Base-by-base conservation (phyloP, 2,888 invertebrate species). In the Cryptocephalus primarius region DNA sequence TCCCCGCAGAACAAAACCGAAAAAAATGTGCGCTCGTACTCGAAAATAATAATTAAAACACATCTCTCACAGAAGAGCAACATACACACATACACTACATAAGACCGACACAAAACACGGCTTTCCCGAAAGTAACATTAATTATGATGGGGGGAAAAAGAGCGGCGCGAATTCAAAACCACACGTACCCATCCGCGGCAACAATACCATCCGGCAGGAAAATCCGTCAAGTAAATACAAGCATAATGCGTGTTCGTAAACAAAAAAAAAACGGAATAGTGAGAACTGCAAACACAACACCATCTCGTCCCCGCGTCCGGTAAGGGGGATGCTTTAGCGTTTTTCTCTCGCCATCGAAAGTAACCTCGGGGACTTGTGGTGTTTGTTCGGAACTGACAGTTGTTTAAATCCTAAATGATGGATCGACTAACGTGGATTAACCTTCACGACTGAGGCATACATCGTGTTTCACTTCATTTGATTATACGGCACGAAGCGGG, bases 231-330 rank as follows among this genome's bases (percentile, higher is more conserved):
- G 56, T 53, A 59, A 59, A 59, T 54, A 58, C 52, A 45, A 40
- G 56, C 52, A 56, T 58, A 57, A 58, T 58, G 49, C 48, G 50
- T 58, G 57, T 58, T 57, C 52, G 55, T 53, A 57, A 56, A 59
- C 58, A 58, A 22, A 22, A 22, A 22, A 22, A 22, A 22, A 4
- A 6, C 22, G 22, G 22, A 22, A 52, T 53, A 59, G 59, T 59
- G 59, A 59, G 59, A 59, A 59, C 56, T 54, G 57, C 57, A 59
- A 59, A 59, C 58, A 59, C 44, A 51, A 44, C 45, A 49, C 46
- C 36, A 36, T 6, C n/a, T 36, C 12, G n/a, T 36, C 12, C 36
- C 6, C 22, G 22, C 6, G 3, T 6, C 22, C 6, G 3, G 2
- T 4, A 22, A 22, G 22, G 22, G 22, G 22, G 22, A 2, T 22